Base-by-base conservation (phyloP, 2,888 invertebrate genomes). In the Sinelater perroti region DNA sequence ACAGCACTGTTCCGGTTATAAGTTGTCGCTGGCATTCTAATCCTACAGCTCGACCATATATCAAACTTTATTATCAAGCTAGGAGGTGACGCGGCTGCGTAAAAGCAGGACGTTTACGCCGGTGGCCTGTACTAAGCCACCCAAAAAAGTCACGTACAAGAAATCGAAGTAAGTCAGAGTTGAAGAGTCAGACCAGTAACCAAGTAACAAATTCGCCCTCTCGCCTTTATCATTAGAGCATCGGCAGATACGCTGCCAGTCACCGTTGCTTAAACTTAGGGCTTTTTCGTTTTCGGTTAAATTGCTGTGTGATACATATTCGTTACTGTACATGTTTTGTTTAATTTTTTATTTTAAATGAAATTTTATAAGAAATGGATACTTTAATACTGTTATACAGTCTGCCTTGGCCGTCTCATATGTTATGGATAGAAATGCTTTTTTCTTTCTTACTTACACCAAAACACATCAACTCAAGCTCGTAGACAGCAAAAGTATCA, bases 31-130 rank as follows among this genome's bases (percentile, higher is more conserved):
- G 84, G 87, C n/a, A 85, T 96, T 45, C 87, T 91, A 64, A 80
- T 88, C 42, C 84, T 95, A 68, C 90, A 90, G 81, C 82, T 78
- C 87, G 95, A 92, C 81, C 84, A 95, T 74, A 89, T 96, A 80
- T 96, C 91, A 84, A 89, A 91, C 72, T 97, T 95, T 78, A 89
- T 95, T 66, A n/a, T n/a, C n/a, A n/a, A 90, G 89, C 54, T 93
- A 94, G 79, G 91, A 95, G 71, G 83, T 96, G 68, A 87, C 88
- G 64, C 85, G 88, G 70, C 81, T 88, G 56, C 83, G 90, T 52
- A 91, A 92, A 71, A 78, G 71, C 52, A 79, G 79, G 40, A 40
- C 75, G 64, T 59, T 65, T 52, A 56, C 80, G 73, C 67, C 80
- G 75, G 63, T 82, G 1, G 79, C 62, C 81, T 78, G 65, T 56